phyloP scores from a whole-genome alignment of 2,888 invertebrate genomes.

The Drosophila austrosaltans region DNA sequence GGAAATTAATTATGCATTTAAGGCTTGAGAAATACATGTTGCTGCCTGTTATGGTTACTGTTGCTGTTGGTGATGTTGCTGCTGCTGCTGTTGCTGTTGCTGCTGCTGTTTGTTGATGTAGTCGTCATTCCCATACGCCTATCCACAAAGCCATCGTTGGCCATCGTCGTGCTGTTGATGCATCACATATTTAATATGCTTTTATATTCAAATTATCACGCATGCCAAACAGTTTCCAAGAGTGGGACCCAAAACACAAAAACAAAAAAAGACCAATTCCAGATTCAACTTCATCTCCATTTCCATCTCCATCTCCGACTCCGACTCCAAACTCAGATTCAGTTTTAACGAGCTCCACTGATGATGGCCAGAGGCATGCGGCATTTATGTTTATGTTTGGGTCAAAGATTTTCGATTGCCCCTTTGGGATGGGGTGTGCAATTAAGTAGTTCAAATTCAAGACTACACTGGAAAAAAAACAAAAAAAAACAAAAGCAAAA shows the following conservation, averaged over 20 bases:
- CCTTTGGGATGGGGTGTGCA: constrained; percentile 9
- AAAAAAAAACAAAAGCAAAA: neutral
- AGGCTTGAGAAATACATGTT: constrained; percentile 58
- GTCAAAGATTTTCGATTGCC: constrained; percentile 43
- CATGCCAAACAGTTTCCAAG: constrained; percentile 63
- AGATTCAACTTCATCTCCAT: neutral
- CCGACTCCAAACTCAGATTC: constrained; percentile 37
- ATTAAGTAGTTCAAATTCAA: constrained; percentile 8
- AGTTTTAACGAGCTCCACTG: constrained; percentile 66
- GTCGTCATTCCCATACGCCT: constrained; percentile 46
- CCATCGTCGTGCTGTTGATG: constrained; percentile 3
- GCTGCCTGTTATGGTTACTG: constrained; percentile 17
- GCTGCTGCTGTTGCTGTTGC: constrained; percentile 7
- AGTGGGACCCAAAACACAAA: constrained; percentile 21
- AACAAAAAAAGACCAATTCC: neutral
- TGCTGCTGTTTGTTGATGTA: constrained; percentile 47
- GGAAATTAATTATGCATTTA: constrained; percentile 70
- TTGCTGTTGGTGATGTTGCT: constrained; percentile 24
- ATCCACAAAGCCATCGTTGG: constrained; percentile 3
- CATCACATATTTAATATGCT: constrained; percentile 63
- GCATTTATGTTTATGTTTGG: constrained; percentile 52
- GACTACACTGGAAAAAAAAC: constrained; percentile 2
- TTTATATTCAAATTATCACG: constrained; percentile 75
- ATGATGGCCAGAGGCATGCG: constrained; percentile 62
- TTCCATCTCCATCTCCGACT: neutral